These are phyloP conservation scores for Drosophila borealis DNA, from an alignment of 2,888 invertebrate genomes.

Conservation along the genomic window DNA sequence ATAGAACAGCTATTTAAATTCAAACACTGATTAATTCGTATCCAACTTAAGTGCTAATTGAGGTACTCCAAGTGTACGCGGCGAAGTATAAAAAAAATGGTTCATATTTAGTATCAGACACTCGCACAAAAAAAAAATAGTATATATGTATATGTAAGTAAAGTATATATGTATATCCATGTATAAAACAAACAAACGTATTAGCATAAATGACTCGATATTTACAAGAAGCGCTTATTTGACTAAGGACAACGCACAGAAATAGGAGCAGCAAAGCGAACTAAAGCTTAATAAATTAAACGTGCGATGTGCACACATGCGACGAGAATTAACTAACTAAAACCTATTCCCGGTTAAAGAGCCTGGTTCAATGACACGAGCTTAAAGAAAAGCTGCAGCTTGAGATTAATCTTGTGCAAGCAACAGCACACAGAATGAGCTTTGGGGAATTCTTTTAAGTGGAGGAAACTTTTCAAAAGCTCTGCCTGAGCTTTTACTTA, in stretches of 20 bases:
- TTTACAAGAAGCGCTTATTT: conserved; percentile 77
- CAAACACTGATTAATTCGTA: conserved; percentile 37
- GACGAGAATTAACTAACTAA: conserved; percentile 59
- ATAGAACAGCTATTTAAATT: conserved; percentile 45
- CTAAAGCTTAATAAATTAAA: conserved; percentile 68
- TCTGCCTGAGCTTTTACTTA: background rate
- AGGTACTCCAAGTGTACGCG: conserved; percentile 72
- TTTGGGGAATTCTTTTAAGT: background rate
- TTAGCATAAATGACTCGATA: conserved; percentile 81
- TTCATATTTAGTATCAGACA: conserved; percentile 33
- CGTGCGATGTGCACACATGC: conserved; percentile 26
- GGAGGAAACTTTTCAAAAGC: too few species aligned
- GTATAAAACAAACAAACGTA: conserved; percentile 37
- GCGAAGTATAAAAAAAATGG: conserved; percentile 41
- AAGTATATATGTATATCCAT: conserved; percentile 11
- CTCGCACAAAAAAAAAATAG: conserved; percentile 31
- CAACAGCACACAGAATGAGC: background rate
- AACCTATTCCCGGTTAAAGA: conserved; percentile 40
- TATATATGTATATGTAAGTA: conserved; percentile 13
- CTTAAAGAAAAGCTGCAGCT: conserved; percentile 6
- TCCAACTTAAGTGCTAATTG: conserved; percentile 64
- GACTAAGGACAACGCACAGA: conserved; percentile 57
- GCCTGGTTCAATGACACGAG: conserved; percentile 18
- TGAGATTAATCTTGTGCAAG: conserved; percentile 3
- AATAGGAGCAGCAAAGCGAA: conserved; percentile 44